A percentile compares a stretch with the other conserved stretches of the same genome.
Evolutionary conservation across 2,113 vertebrate genomes (phyloP).

Genomic region (Rhadina sibilatrix): DNA sequence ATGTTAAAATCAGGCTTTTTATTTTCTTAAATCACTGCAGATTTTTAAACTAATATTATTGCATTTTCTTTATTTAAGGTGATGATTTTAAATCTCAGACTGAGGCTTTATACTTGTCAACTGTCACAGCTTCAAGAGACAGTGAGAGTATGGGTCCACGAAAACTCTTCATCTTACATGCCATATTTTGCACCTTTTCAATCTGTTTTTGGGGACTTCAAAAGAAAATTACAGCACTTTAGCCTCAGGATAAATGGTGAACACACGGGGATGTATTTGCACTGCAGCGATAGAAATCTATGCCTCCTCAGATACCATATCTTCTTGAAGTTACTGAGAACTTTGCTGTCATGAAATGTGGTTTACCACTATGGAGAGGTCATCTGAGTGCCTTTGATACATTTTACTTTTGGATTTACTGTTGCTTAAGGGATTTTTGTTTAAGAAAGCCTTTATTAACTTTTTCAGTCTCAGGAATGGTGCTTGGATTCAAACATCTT

Average conservation of each 20-base stretch:
- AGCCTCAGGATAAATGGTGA: background rate
- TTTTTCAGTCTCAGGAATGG: background rate
- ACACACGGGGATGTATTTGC: constrained; percentile 17
- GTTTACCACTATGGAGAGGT: constrained; percentile 17
- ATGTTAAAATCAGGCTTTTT: background rate
- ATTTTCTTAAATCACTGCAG: background rate
- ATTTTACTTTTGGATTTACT: background rate
- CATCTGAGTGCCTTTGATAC: background rate
- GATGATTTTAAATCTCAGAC: constrained; percentile 12
- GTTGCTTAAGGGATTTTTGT: background rate
- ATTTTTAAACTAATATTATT: background rate
- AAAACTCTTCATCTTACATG: background rate
- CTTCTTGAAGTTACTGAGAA: constrained; percentile 10
- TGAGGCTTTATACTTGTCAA: background rate
- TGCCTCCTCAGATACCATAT: background rate
- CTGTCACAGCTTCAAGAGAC: background rate
- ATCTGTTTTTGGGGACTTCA: background rate
- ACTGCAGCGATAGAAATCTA: background rate
- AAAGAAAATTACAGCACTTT: constrained; percentile 24
- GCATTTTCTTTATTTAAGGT: constrained; percentile 11
- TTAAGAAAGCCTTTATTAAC: background rate
- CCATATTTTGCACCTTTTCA: constrained; percentile 16
- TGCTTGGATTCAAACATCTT: background rate
- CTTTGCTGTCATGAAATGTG: background rate
- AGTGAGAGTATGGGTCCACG: background rate